Percentiles rank a stretch among this genome's conserved stretches.
These are phyloP conservation scores for Ia io DNA, from an alignment of 2,113 vertebrate genomes.

Conservation along the genomic window DNA sequence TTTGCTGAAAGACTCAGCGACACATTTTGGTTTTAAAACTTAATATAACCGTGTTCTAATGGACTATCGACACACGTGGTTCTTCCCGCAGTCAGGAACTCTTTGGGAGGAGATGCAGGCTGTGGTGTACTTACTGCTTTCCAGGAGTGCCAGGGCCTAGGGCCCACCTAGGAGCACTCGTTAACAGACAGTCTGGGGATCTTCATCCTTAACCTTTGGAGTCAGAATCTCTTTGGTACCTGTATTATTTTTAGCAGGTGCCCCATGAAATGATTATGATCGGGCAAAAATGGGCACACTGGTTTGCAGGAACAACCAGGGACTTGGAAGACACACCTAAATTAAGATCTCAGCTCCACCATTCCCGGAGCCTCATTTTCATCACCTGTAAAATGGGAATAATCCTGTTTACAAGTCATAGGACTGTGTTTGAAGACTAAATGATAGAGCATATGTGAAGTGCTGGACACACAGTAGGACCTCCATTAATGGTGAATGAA, in stretches of 20 bases:
- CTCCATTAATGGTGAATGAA: neutral
- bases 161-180: neutral
- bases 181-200: neutral
- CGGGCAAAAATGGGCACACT: neutral
- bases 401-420: neutral
- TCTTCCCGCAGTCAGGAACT: neutral
- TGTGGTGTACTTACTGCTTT: neutral
- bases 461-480: neutral
- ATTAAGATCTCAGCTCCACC: neutral
- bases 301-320: neutral
- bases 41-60: neutral
- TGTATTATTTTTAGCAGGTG: neutral
- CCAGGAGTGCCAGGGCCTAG: neutral
- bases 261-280: neutral
- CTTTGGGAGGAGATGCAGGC: neutral
- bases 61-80: neutral
- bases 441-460: neutral
- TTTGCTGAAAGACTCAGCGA: neutral
- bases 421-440: neutral
- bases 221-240: neutral
- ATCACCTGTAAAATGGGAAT: neutral
- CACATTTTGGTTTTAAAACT: slow-evolving; percentile 1
- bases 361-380: neutral
- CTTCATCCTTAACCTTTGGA: neutral
- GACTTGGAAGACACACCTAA: neutral